Evolutionary conservation across 2,797 vertebrate species (phyloP).

Genomic region (Calcarius lapponicus): DNA sequence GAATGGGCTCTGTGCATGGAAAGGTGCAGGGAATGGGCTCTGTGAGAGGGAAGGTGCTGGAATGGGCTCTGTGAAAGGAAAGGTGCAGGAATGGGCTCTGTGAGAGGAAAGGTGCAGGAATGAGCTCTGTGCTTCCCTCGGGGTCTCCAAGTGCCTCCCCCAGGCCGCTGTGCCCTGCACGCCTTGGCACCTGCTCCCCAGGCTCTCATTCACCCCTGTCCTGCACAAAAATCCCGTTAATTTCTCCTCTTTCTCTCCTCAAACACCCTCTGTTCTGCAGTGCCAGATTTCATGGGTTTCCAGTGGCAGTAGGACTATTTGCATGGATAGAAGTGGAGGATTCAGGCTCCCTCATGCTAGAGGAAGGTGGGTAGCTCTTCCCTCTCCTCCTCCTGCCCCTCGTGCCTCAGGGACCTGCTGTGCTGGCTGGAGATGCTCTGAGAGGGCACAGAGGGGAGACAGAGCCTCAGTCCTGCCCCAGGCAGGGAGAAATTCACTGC

Average conservation of each 20-base stretch:
- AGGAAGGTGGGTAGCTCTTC: slow-evolving; percentile 41
- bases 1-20: too few species aligned
- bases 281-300: slow-evolving; percentile 14
- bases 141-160: neutral
- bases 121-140: neutral
- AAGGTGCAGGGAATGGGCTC: too few species aligned
- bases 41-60: too few species aligned
- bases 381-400: slow-evolving; percentile 6
- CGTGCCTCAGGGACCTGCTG: neutral
- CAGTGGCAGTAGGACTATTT: slow-evolving; percentile 19
- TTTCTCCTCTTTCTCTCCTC: slow-evolving; percentile 35
- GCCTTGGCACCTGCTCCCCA: neutral
- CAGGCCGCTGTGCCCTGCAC: neutral
- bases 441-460: neutral
- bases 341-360: slow-evolving; percentile 32
- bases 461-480: neutral
- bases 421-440: neutral
- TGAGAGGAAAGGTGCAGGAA: neutral
- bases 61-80: too few species aligned
- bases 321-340: slow-evolving; percentile 42
- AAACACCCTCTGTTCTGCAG: slow-evolving; percentile 30
- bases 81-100: too few species aligned
- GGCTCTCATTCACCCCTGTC: neutral
- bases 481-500: neutral
- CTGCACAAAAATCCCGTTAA: neutral